Evolutionary conservation across 2,888 invertebrate species (phyloP).

Genomic region (Zaprionus lineosus): DNA sequence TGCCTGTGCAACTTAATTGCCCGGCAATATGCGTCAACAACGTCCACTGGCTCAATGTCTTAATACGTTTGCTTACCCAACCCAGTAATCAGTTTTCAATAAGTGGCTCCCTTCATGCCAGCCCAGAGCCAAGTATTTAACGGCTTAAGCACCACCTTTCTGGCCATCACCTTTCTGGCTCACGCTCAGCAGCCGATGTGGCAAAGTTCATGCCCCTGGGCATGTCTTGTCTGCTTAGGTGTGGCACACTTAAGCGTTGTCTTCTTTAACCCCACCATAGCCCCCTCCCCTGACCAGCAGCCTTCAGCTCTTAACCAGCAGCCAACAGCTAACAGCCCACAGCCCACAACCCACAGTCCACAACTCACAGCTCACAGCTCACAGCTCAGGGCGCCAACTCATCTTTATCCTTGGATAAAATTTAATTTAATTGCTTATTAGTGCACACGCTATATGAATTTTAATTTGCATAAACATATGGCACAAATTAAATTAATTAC

Average conservation of each 20-base stretch:
- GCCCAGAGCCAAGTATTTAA: conserved; percentile 36
- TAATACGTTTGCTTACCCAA: conserved; percentile 41
- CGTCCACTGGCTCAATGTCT: conserved; percentile 17
- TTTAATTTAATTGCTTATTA: conserved; percentile 62
- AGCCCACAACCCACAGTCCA: conserved; percentile 10
- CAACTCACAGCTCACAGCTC: conserved; percentile 11
- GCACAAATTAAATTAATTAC: conserved; percentile 41
- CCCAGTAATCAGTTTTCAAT: conserved; percentile 66
- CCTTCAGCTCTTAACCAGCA: no score
- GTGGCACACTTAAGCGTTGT: conserved; percentile 22
- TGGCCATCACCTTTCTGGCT: no score
- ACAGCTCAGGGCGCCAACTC: neutral
- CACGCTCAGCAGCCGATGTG: neutral
- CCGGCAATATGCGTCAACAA: conserved; percentile 63
- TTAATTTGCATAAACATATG: conserved; percentile 53
- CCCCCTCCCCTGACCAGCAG: no score
- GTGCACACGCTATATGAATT: conserved; percentile 63
- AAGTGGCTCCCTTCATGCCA: conserved; percentile 20
- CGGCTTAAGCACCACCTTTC: no score
- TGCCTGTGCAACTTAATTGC: conserved; percentile 66
- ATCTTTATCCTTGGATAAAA: conserved; percentile 24
- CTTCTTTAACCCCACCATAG: no score
- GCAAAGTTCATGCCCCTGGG: conserved; percentile 1
- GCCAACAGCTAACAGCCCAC: no score
- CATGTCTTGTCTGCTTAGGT: conserved; percentile 7